Evolutionary conservation across 64 coral and sea anemone species (phyloP).

Genomic region (Cladopsammia gracilis): DNA sequence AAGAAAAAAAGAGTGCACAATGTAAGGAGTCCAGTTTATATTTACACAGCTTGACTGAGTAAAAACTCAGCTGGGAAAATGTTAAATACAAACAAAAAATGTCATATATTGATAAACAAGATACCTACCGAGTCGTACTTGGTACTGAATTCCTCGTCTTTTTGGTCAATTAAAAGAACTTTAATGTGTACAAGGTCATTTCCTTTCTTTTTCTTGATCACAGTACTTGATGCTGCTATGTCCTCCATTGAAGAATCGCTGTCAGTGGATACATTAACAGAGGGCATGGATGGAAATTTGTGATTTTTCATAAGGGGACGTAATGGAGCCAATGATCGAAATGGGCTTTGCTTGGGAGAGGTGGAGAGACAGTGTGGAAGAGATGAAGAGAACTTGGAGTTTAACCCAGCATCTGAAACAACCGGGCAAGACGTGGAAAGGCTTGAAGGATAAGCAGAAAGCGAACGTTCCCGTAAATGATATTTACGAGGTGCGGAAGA

Average conservation of each 20-base stretch:
- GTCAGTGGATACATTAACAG: slow-evolving; percentile 28
- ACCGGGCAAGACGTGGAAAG: slow-evolving; percentile 94
- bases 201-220: slow-evolving; percentile 61
- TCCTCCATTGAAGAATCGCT: slow-evolving; percentile 35
- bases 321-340: slow-evolving; percentile 78
- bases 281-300: slow-evolving; percentile 74
- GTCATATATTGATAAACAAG: background rate
- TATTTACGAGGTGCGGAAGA: slow-evolving; percentile 72
- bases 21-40: too few species aligned
- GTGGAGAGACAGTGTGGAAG: slow-evolving; percentile 75
- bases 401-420: slow-evolving; percentile 85
- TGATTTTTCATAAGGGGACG: slow-evolving; percentile 80
- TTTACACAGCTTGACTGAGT: too few species aligned
- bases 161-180: slow-evolving; percentile 75
- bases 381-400: slow-evolving; percentile 76
- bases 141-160: slow-evolving; percentile 73
- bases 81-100: too few species aligned
- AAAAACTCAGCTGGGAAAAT: too few species aligned
- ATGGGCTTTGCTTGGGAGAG: slow-evolving; percentile 59
- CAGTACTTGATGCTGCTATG: slow-evolving; percentile 6
- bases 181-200: slow-evolving; percentile 79
- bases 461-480: slow-evolving; percentile 26
- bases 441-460: slow-evolving; percentile 45
- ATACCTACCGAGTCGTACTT: slow-evolving; percentile 87
- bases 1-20: too few species aligned